Evolutionary conservation across 2,113 vertebrate species (phyloP), one percentile per base, ranked within the genome.

Genomic region (Ascaphus truei): DNA sequence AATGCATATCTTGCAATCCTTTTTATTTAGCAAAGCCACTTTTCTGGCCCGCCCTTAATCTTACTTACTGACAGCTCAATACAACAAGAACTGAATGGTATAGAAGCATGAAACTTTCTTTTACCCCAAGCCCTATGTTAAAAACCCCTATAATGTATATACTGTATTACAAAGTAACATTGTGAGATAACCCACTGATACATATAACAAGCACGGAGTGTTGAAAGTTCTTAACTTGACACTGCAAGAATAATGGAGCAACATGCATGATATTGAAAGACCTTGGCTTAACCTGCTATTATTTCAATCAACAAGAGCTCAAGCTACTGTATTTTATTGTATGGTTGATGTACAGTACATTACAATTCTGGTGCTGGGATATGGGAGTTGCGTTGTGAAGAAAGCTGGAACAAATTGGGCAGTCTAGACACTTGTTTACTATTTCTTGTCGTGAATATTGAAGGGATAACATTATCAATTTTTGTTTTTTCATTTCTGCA

Each of bases 161-260:
- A n/a, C n/a, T n/a, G n/a, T n/a, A n/a, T n/a, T n/a, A n/a, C n/a
- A n/a, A 20, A 45, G 10, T 18, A 45, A 18, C 10, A 45, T 45
- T 45, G 41, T 45, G 20, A 2, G 16, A 18, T 12, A 29, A 5
- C 25, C 34, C 34, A 23, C 11, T 15, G 15, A 29, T 52, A n/a
- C 23, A 27, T 52, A 29, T 2, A 25, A 52, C 12, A 52, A 27
- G 25, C 50, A 26, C 50, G 5, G 20, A 43, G 27, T 68, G 65
- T 26, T 68, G 65, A 68, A 57, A 68, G 39, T 20, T 68, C 39
- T 48, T 22, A 58, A 34, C 65, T 25, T 58, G 12, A 58, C 22
- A 30, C 39, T 34, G 13, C 30, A 34, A 26, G 53, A 34, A 68
- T 12, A 23, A 27, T 36, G 30, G 50, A 64, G 62, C 30, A 55